Conservation (phyloP, 1,140 invertebrate genomes). For the Diabrotica virgifera region DNA sequence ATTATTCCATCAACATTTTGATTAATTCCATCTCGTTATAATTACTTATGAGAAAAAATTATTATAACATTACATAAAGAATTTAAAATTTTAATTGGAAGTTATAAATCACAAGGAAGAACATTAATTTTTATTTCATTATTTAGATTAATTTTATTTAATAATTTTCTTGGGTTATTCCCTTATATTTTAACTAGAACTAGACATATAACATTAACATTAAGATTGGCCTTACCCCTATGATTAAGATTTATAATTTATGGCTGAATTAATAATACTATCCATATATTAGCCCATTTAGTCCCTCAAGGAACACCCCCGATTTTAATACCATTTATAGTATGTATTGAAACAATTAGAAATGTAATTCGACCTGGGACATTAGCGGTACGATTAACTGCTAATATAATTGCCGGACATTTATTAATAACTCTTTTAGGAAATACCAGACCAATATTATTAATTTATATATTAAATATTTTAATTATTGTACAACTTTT, state of each 20-base stretch:
- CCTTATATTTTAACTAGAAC: constrained; percentile 65
- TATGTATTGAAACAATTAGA: constrained; percentile 60
- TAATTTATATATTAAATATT: constrained; percentile 42
- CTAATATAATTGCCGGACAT: constrained; percentile 68
- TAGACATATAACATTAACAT: constrained; percentile 57
- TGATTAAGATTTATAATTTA: constrained; percentile 61
- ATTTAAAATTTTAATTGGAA: constrained; percentile 52
- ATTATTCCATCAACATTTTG: constrained; percentile 51
- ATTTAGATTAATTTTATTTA: constrained; percentile 57
- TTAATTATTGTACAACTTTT: constrained; percentile 51
- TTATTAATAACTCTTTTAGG: constrained; percentile 55
- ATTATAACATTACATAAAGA: constrained; percentile 50
- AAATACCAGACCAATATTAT: constrained; percentile 42
- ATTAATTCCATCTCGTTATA: constrained; percentile 51
- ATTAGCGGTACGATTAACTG: constrained; percentile 60
- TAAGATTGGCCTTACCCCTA: constrained; percentile 55
- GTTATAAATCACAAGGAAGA: constrained; percentile 47
- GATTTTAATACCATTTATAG: constrained; percentile 55
- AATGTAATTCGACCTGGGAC: constrained; percentile 62
- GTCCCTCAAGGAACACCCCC: constrained; percentile 58
- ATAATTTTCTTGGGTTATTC: constrained; percentile 64
- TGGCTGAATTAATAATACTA: constrained; percentile 55
- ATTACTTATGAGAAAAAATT: constrained; percentile 50
- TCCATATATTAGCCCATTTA: constrained; percentile 59
- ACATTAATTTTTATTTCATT: constrained; percentile 54